Percentiles rank a stretch among this genome's conserved stretches.
These are phyloP conservation scores for Sarcophaga variegata DNA, from an alignment of 2,888 invertebrate genomes.

Conservation along the genomic window DNA sequence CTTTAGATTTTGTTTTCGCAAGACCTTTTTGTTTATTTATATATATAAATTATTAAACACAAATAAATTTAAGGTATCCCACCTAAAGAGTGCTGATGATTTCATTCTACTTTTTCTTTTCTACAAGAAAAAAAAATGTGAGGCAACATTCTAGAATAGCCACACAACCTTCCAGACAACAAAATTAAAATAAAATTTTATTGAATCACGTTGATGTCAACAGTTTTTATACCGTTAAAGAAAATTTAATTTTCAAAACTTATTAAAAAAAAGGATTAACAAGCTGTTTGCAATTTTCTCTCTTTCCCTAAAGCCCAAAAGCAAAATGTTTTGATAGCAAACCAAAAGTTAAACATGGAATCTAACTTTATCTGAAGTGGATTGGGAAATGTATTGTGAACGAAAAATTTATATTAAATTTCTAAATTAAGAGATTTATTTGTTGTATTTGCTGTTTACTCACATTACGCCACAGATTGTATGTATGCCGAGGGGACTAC, in stretches of 20 bases:
- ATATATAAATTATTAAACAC: no score
- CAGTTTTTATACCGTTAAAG: conserved; percentile 24
- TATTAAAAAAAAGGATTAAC: conserved; percentile 40
- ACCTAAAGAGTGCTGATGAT: no score
- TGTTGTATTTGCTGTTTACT: no score
- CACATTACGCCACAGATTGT: no score
- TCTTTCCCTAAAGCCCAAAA: background rate
- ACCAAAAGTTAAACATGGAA: background rate
- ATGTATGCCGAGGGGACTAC: no score
- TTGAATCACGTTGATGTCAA: conserved; percentile 26
- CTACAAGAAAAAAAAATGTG: background rate
- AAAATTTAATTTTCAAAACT: conserved; percentile 40
- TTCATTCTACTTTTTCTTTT: background rate
- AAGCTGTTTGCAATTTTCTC: background rate
- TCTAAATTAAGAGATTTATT: no score
- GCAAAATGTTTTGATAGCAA: background rate
- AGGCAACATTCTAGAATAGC: background rate
- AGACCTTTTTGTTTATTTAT: no score
- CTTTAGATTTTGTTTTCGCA: no score
- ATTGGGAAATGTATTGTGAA: no score
- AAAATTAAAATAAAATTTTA: background rate
- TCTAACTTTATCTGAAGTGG: background rate
- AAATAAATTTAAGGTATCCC: no score
- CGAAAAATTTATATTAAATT: no score
- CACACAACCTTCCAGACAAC: background rate